These are phyloP conservation scores for Atractosteus spatula DNA, from an alignment of 2,113 vertebrate genomes.

Conservation along the genomic window DNA sequence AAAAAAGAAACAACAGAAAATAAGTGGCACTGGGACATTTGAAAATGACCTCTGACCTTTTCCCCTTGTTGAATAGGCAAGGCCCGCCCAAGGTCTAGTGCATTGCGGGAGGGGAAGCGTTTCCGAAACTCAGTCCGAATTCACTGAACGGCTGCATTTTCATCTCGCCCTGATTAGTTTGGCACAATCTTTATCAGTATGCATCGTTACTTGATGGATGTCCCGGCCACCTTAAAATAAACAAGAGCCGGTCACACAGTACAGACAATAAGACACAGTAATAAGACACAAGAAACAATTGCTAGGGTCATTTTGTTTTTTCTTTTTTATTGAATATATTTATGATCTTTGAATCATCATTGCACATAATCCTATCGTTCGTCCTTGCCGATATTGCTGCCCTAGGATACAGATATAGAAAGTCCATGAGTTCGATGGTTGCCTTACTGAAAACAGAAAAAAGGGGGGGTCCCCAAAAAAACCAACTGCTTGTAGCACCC, in stretches of 20 bases:
- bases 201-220: too few species aligned
- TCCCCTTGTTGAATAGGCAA: too few species aligned
- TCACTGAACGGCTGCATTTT: too few species aligned
- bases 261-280: too few species aligned
- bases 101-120: too few species aligned
- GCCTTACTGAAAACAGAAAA: constrained; percentile 40
- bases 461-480: constrained; percentile 51
- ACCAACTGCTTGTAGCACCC: constrained; percentile 46
- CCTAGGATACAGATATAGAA: constrained; percentile 78
- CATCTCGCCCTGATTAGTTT: too few species aligned
- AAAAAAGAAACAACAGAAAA: constrained; percentile 30
- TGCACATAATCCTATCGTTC: constrained; percentile 76
- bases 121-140: too few species aligned
- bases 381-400: constrained; percentile 79
- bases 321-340: constrained; percentile 72
- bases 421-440: constrained; percentile 59
- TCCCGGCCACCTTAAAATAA: too few species aligned
- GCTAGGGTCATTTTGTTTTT: constrained; percentile 36
- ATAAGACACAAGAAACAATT: too few species aligned
- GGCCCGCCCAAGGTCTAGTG: too few species aligned
- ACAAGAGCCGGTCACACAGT: too few species aligned
- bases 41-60: constrained; percentile 19
- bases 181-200: too few species aligned
- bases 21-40: constrained; percentile 22
- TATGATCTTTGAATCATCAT: constrained; percentile 69